Evolutionary conservation across 2,888 invertebrate species (phyloP).

Genomic region (Alentia gelatinosa): DNA sequence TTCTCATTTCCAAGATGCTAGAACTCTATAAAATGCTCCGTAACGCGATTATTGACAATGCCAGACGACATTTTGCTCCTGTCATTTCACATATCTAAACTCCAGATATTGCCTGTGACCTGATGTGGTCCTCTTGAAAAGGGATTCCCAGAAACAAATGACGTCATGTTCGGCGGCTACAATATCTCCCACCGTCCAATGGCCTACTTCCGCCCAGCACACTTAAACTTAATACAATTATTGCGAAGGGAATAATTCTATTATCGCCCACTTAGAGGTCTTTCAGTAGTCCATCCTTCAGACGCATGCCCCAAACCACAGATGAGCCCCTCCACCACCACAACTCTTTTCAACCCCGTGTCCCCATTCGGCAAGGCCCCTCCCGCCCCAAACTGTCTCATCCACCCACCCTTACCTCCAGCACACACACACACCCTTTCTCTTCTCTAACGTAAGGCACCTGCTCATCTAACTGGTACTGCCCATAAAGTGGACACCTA

Average conservation of each 20-base stretch:
- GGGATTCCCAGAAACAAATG: no score
- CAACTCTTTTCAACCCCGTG: not conserved
- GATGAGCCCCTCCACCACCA: not conserved
- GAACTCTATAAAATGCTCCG: no score
- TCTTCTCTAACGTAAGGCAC: not conserved
- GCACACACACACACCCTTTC: not conserved
- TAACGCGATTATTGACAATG: no score
- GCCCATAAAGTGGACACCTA: not conserved
- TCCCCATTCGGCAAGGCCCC: not conserved
- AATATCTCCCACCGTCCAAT: not conserved
- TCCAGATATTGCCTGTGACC: no score
- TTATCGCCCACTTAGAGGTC: constrained; percentile 10
- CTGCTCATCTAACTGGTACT: not conserved
- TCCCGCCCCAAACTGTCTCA: not conserved
- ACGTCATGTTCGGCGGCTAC: not conserved
- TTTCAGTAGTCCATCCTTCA: not conserved
- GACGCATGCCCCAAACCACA: not conserved
- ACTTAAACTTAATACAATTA: not conserved
- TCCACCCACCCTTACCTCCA: not conserved
- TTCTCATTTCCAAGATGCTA: no score
- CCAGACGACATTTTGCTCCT: no score
- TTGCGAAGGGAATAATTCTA: not conserved
- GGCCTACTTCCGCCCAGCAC: not conserved
- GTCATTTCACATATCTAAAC: no score
- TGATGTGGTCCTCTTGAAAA: no score